These are phyloP conservation scores for Scatophagus argus DNA, from an alignment of 2,113 vertebrate genomes.

Conservation along the genomic window DNA sequence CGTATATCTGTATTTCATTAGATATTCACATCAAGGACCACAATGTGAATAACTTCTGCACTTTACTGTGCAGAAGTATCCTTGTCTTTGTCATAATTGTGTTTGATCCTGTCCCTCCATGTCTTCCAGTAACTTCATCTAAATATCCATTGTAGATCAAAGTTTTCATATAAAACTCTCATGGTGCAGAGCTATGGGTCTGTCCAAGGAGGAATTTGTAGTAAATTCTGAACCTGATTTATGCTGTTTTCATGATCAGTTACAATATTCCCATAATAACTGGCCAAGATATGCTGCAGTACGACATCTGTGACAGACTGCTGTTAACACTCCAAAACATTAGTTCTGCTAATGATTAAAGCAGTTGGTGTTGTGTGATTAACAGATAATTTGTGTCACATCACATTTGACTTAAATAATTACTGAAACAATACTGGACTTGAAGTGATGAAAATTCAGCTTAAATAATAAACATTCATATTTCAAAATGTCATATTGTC, in stretches of 20 bases:
- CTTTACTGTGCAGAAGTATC: too few species aligned
- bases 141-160: neutral
- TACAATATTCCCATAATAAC: slow-evolving; percentile 14
- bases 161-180: neutral
- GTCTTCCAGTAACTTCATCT: neutral
- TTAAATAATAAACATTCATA: neutral
- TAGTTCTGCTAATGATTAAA: neutral
- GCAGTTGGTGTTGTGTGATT: neutral
- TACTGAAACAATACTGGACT: neutral
- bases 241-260: slow-evolving; percentile 11
- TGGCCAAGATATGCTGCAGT: slow-evolving; percentile 1
- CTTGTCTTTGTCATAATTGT: too few species aligned
- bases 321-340: neutral
- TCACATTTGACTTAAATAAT: neutral
- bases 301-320: neutral
- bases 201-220: slow-evolving; percentile 2
- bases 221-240: slow-evolving; percentile 30
- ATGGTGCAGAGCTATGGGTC: neutral
- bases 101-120: neutral
- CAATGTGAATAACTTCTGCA: neutral
- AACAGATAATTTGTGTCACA: neutral
- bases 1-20: too few species aligned
- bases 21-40: neutral
- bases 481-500: neutral
- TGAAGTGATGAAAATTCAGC: neutral